Percentiles rank a stretch among this genome's conserved stretches.
These are phyloP conservation scores for Phyllostomus discolor DNA, from an alignment of 2,113 vertebrate species.

Conservation along the genomic window DNA sequence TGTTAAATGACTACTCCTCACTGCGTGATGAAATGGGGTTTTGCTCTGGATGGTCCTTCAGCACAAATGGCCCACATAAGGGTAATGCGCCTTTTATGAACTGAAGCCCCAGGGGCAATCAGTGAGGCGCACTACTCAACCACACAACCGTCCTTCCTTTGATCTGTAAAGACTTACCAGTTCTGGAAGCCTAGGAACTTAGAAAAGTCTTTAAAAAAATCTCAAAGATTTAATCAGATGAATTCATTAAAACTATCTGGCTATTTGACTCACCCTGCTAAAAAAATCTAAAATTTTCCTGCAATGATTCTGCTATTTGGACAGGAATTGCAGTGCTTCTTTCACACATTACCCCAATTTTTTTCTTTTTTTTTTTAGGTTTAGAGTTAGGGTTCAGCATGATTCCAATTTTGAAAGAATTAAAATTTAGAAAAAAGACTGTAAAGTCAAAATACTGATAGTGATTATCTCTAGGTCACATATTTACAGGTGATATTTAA, in stretches of 20 bases:
- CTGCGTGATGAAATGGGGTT: not conserved
- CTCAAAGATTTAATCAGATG: not conserved
- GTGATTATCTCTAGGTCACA: not conserved
- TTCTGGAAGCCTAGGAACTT: not conserved
- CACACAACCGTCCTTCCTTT: not conserved
- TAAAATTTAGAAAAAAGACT: not conserved
- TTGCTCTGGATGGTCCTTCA: not conserved
- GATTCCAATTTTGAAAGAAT: slow-evolving; percentile 25
- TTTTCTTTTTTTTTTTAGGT: not conserved
- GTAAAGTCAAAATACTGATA: not conserved
- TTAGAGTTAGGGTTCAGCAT: not conserved
- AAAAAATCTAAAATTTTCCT: not conserved
- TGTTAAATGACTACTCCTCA: not conserved
- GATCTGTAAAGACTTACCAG: not conserved
- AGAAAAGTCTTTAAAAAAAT: not conserved
- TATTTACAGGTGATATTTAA: not conserved
- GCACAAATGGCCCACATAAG: not conserved
- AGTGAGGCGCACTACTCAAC: not conserved
- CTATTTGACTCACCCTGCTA: not conserved
- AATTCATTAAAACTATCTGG: not conserved
- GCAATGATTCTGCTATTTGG: not conserved
- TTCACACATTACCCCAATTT: not conserved
- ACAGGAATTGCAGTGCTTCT: not conserved
- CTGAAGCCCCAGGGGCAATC: not conserved
- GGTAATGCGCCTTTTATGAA: not conserved